Base-by-base conservation (phyloP, 2,797 vertebrate species). In the Poecilia gillii region DNA sequence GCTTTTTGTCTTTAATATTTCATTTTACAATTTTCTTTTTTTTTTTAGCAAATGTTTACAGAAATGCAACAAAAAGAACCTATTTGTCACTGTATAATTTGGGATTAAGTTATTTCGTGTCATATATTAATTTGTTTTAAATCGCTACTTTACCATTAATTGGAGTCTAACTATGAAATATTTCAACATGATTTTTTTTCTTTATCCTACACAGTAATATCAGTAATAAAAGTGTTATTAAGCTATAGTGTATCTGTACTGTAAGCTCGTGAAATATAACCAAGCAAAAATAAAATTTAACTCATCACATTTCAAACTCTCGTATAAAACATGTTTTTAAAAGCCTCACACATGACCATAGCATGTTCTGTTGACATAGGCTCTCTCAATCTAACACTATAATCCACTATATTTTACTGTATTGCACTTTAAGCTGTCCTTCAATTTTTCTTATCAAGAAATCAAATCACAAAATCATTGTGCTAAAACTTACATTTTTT, bases 271-370 rank as follows among this genome's bases (percentile, higher is more conserved):
- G 28, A 73, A 51, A 73, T 73, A 3, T 72, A 31, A 73, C 28
- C 16, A 64, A 36, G 6, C 14, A 28, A 72, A 72, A 47, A 18
- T 18, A 45, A 31, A 72, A 72, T 31, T 7, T 6, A 39, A 3
- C 31, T 36, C 62, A 39, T 66, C 7, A 66, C 18, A 39, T 36
- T 1, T 14, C 18, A 7, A 23, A 23, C 49, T 51, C 49, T 51
- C 18, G 2, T 51, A 51, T 51, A 7, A 51, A 51, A 51, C 49
- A 51, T 20, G 49, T 51, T n/a, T 78, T 78, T 82, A 53, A 64
- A 3, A 8, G 31, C 16, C 16, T 33, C 31, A 64, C 6, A 36
- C 16, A 18, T 36, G 25, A 64, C 14, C 14, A 36, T 5, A 18
- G 14, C 31, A 64, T 36, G 31, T 64, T 64, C 31, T 36, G 14